phyloP scores from a whole-genome alignment of 1,140 invertebrate genomes.

The Drosophila quadrilineata region DNA sequence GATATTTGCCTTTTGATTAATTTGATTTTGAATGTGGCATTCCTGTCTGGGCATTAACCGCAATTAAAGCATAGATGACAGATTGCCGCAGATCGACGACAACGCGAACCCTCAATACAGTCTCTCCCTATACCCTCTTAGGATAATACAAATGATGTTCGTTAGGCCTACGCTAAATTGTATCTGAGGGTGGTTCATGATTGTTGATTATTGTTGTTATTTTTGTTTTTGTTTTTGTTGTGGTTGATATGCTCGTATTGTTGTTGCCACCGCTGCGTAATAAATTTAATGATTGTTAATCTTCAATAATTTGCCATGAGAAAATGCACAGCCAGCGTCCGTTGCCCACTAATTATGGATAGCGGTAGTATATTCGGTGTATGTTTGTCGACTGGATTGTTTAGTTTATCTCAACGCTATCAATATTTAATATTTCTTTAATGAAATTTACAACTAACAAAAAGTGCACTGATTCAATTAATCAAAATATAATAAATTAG shows the following conservation, averaged over 20 bases:
- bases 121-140: neutral
- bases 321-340: slow-evolving; percentile 50
- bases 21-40: slow-evolving; percentile 50
- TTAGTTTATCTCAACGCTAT: too few relatives aligned
- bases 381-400: too few relatives aligned
- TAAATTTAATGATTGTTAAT: slow-evolving; percentile 78
- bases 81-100: slow-evolving; percentile 53
- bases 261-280: slow-evolving; percentile 37
- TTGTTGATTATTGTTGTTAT: neutral
- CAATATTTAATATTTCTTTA: neutral
- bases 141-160: slow-evolving; percentile 52
- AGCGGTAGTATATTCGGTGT: slow-evolving; percentile 45
- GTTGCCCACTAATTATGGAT: slow-evolving; percentile 40
- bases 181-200: slow-evolving; percentile 40
- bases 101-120: slow-evolving; percentile 27
- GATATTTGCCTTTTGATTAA: slow-evolving; percentile 48
- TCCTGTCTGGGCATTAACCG: slow-evolving; percentile 43
- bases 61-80: slow-evolving; percentile 66
- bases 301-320: slow-evolving; percentile 76
- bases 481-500: too few relatives aligned
- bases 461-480: too few relatives aligned
- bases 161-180: slow-evolving; percentile 16
- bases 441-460: neutral
- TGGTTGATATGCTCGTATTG: too few relatives aligned
- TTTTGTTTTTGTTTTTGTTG: slow-evolving; percentile 15